Evolutionary conservation across 2,113 vertebrate species (phyloP).

Genomic region (Isichthys henryi): DNA sequence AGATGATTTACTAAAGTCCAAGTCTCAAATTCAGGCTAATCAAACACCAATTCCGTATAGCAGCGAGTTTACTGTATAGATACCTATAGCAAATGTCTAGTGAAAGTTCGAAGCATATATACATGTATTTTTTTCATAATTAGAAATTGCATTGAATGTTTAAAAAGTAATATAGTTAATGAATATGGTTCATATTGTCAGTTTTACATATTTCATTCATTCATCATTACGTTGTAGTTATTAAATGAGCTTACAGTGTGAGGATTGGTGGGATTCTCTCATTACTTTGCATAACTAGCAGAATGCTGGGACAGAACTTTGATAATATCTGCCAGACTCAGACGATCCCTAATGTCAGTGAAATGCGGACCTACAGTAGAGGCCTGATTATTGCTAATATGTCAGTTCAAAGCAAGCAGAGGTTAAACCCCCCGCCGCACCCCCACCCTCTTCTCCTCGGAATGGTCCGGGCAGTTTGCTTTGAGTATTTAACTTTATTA

Average conservation of each 20-base stretch:
- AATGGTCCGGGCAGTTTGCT: slow-evolving; percentile 29
- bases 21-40: too few species aligned
- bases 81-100: neutral
- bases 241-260: neutral
- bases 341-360: slow-evolving; percentile 7
- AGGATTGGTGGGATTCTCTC: neutral
- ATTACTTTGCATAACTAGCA: neutral
- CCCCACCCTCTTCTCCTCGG: neutral
- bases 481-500: slow-evolving; percentile 38
- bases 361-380: neutral
- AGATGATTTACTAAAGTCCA: neutral
- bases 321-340: neutral
- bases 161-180: neutral
- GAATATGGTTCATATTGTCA: neutral
- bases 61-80: neutral
- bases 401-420: neutral
- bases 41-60: too few species aligned
- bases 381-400: neutral
- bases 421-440: neutral
- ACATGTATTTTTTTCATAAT: neutral
- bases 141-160: neutral
- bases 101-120: neutral
- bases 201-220: neutral
- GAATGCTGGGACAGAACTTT: neutral
- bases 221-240: neutral